phyloP scores from a whole-genome alignment of 2,888 invertebrate genomes.

The Podotricha telesiphe region DNA sequence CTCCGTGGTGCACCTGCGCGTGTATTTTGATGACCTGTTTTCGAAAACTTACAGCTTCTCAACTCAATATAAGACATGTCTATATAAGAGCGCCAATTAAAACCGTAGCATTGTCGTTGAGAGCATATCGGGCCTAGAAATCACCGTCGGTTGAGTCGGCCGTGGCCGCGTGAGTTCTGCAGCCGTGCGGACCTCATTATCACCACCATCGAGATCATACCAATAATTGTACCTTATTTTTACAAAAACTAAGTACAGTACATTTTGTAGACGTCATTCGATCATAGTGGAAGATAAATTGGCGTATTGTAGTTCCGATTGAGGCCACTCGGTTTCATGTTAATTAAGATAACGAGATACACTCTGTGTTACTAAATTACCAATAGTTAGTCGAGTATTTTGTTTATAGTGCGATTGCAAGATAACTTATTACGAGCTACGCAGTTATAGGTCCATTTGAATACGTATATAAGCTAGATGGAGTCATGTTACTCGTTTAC shows the following conservation, averaged over 20 bases:
- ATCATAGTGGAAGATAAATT: constrained; percentile 64
- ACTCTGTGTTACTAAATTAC: constrained; percentile 48
- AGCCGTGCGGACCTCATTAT: constrained; percentile 47
- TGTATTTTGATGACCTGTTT: constrained; percentile 48
- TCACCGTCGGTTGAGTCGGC: constrained; percentile 40
- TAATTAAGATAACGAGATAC: constrained; percentile 70
- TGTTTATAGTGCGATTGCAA: constrained; percentile 44
- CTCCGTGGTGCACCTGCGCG: constrained; percentile 51
- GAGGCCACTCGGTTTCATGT: constrained; percentile 65
- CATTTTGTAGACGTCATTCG: constrained; percentile 71
- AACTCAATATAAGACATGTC: constrained; percentile 49
- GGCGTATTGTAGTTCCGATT: constrained; percentile 64
- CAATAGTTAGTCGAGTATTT: constrained; percentile 43
- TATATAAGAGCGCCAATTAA: constrained; percentile 64
- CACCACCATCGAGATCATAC: constrained; percentile 54
- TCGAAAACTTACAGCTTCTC: constrained; percentile 50
- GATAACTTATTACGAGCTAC: constrained; percentile 41
- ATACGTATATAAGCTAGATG: constrained; percentile 39
- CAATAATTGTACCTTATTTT: constrained; percentile 69
- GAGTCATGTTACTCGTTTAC: constrained; percentile 41
- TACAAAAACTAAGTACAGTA: constrained; percentile 65
- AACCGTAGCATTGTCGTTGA: constrained; percentile 58
- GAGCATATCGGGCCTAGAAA: constrained; percentile 50
- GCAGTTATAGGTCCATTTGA: constrained; percentile 41
- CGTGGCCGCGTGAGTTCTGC: constrained; percentile 39